Conservation (phyloP, 1,140 invertebrate genomes). For the Drosophila mojavensis region DNA sequence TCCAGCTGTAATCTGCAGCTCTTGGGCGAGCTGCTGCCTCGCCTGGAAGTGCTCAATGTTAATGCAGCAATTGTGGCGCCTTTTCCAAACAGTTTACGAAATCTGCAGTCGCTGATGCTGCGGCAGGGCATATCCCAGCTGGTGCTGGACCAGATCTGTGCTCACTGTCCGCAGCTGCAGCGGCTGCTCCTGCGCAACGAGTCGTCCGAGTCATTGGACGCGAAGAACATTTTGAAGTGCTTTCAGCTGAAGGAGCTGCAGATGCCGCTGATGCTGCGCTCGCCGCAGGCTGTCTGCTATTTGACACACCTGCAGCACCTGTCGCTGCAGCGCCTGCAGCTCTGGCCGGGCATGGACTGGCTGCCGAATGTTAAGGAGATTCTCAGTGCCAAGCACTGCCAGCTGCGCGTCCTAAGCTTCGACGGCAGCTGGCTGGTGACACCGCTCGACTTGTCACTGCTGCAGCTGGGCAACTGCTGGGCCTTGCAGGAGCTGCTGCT, state of each 20-base stretch:
- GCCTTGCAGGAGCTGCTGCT: slow-evolving; percentile 42
- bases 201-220: slow-evolving; percentile 6
- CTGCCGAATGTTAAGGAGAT: slow-evolving; percentile 32
- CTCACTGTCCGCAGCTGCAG: slow-evolving; percentile 26
- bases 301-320: slow-evolving; percentile 33
- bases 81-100: slow-evolving; percentile 23
- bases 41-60: slow-evolving; percentile 24
- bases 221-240: slow-evolving; percentile 22
- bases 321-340: slow-evolving; percentile 37
- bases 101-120: slow-evolving; percentile 18
- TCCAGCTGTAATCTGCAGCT: neutral
- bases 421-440: slow-evolving; percentile 46
- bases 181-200: slow-evolving; percentile 22
- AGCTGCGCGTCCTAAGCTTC: slow-evolving; percentile 27
- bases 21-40: slow-evolving; percentile 33
- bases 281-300: slow-evolving; percentile 9
- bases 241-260: slow-evolving; percentile 14
- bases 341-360: slow-evolving; percentile 44
- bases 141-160: slow-evolving; percentile 34
- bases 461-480: slow-evolving; percentile 44
- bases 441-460: slow-evolving; percentile 26
- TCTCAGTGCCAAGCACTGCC: slow-evolving; percentile 34
- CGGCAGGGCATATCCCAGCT: neutral
- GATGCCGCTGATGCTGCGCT: slow-evolving; percentile 39
- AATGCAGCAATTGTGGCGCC: neutral